Evolutionary conservation across 2,113 vertebrate species (phyloP), one percentile per base, ranked within the genome.

Genomic region (Psilopsiagon aurifrons): DNA sequence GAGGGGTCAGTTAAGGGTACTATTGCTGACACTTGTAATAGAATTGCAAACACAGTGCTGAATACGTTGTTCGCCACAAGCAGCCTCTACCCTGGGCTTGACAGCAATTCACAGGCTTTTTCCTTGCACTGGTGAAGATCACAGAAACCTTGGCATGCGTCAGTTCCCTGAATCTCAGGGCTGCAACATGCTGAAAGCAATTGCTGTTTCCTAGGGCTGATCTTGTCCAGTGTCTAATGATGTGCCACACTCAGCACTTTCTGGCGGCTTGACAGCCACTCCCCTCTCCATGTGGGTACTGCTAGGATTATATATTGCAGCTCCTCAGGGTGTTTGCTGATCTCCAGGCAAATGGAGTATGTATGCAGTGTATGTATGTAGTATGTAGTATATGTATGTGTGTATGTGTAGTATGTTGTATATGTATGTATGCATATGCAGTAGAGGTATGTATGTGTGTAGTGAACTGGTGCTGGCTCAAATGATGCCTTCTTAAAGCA

Each of bases 1-100:
- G 11, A 6, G 28, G n/a, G 23, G 9, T 46, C 69, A 55, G 39
- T 86, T 86, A 75, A 85, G 28, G 28, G 28, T 84, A 57, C 39
- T 75, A 9, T 46, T 86, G 43, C 73, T 39, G 59, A 17, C 7
- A 13, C 35, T 18, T 11, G 24, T 15, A 62, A 35, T 17, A 94
- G 88, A 93, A 96, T 91, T 94, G 86, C 68, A 88, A 83, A 84
- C 64, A 60, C 51, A 23, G 47, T 28, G 39, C 89, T 92, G 62
- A 86, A 86, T 82, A 82, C 19, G 69, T 39, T 83, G 62, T 39
- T 82, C 19, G 1, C 35, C 10, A 44, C 47, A 63, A 76, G 29
- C 14, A 74, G 41, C 57, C 22, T 70, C 57, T 88, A 9, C 43
- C 18, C 41, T 63, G 71, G 31, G 39, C 54, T 35, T 83, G 20